Base-by-base conservation (phyloP, 1,140 invertebrate genomes). In the Formica selysi region DNA sequence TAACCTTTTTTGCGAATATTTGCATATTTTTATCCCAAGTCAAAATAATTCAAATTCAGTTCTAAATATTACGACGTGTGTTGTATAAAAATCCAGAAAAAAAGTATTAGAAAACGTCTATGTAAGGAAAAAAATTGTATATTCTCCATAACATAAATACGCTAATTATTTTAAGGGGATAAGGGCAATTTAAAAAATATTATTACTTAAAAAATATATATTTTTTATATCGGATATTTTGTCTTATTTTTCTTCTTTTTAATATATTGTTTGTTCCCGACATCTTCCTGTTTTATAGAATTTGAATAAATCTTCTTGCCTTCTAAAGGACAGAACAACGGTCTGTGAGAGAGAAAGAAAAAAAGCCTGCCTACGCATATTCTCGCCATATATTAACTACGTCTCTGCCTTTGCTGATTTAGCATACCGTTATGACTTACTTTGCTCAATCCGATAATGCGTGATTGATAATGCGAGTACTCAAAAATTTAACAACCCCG, bases 391-490 rank as follows among this genome's bases (percentile, higher is more conserved):
- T 51, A n/a, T 32, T 68, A 68, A 36, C 11, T 76, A 38, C 13
- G 44, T n/a, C 19, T 44, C 76, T 78, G 16, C n/a, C 54, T 38
- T 61, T 11, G 38, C n/a, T n/a, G 48, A 48, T 65, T 65, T 78
- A 65, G 13, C 36, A 62, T 32, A 68, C 41, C 41, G 29, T 44
- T 65, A 61, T 11, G n/a, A 44, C 26, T 65, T 78, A 65, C 29
- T 32, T 48, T 65, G 26, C 29, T 64, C 41, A 13, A 26, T n/a
- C 38, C 32, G 41, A 71, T 19, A 36, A 16, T 36, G 7, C 32
- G 7, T 61, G 32, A 38, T 48, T 36, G 26, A 78, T 65, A 78
- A 65, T 32, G 11, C 3, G 3, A 78, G 32, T 44, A n/a, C 7
- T 16, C 19, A 44, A 29, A 62, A 10, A 22, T 64, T 11, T 51